Percentiles rank a stretch among this genome's conserved stretches.
Evolutionary conservation across 2,888 invertebrate species (phyloP).

Genomic region (Anticlea derivata): DNA sequence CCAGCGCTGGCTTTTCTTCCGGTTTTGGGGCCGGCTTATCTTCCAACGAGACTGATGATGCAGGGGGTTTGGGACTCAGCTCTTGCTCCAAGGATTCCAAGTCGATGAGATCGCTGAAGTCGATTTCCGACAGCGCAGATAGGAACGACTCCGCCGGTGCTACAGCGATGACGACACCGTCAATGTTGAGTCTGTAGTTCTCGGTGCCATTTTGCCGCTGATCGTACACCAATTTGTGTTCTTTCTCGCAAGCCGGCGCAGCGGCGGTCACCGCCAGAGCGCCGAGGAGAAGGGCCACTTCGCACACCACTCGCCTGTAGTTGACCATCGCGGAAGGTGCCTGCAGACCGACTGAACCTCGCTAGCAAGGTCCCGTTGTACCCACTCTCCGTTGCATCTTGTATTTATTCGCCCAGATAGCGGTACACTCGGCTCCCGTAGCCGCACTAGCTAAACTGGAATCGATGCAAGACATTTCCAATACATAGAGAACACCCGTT

Average conservation of each 20-base stretch:
- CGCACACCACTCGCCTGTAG: slow-evolving; percentile 74
- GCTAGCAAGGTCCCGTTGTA: slow-evolving; percentile 67
- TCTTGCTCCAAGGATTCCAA: slow-evolving; percentile 54
- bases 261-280: slow-evolving; percentile 39
- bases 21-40: slow-evolving; percentile 31
- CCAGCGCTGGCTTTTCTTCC: slow-evolving; percentile 21
- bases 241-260: slow-evolving; percentile 51
- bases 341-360: slow-evolving; percentile 63
- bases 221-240: slow-evolving; percentile 75
- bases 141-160: slow-evolving; percentile 86
- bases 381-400: slow-evolving; percentile 74
- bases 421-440: slow-evolving; percentile 67
- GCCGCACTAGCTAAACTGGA: slow-evolving; percentile 73
- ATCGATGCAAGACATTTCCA: slow-evolving; percentile 60
- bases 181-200: slow-evolving; percentile 88
- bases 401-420: slow-evolving; percentile 81
- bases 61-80: slow-evolving; percentile 45
- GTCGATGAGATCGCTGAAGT: slow-evolving; percentile 65
- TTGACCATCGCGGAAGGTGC: slow-evolving; percentile 75
- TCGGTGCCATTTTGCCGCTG: slow-evolving; percentile 91
- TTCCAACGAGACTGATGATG: slow-evolving; percentile 21
- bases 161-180: slow-evolving; percentile 87
- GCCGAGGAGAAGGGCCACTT: slow-evolving; percentile 55
- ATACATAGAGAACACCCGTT: slow-evolving; percentile 49
- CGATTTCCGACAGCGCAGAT: slow-evolving; percentile 79